These are phyloP conservation scores for Diabrotica undecimpunctata DNA, from an alignment of 1,140 invertebrate genomes.

Conservation along the genomic window DNA sequence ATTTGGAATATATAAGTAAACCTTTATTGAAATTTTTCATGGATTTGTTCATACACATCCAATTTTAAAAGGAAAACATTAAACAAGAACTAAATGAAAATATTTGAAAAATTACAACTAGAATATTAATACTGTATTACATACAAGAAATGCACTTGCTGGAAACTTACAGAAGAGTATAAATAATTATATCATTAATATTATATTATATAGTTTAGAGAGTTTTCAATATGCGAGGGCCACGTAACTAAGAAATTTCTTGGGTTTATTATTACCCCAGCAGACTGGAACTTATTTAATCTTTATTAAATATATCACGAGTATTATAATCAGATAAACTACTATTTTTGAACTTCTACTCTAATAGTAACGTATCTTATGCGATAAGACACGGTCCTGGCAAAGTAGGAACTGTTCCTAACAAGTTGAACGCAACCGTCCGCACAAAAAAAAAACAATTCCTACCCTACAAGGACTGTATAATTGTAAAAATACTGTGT, in stretches of 20 bases:
- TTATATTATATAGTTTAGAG: constrained; percentile 36
- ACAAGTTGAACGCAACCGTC: too few relatives aligned
- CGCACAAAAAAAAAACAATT: too few relatives aligned
- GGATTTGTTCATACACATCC: constrained; percentile 28
- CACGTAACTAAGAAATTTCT: constrained; percentile 31
- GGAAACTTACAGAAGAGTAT: constrained; percentile 79
- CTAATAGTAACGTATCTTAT: too few relatives aligned
- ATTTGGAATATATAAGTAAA: constrained; percentile 19
- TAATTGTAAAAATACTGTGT: too few relatives aligned
- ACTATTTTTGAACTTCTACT: too few relatives aligned
- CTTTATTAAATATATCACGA: too few relatives aligned
- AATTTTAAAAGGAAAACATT: constrained; percentile 27
- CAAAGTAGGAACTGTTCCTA: too few relatives aligned
- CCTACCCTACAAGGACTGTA: too few relatives aligned
- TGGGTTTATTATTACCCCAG: too few relatives aligned
- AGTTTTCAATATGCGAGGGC: constrained; percentile 23
- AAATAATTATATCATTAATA: constrained; percentile 34
- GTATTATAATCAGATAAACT: too few relatives aligned
- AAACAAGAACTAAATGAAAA: constrained; percentile 23
- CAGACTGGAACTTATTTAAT: too few relatives aligned
- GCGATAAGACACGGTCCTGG: too few relatives aligned
- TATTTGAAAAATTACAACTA: constrained; percentile 31
- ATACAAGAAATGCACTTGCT: constrained; percentile 84
- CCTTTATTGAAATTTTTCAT: constrained; percentile 23
- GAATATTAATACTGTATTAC: constrained; percentile 79